Percentiles rank a stretch among this genome's conserved stretches.
Evolutionary conservation across 2,113 vertebrate species (phyloP).

Genomic region (Myrmecophaga tridactyla): DNA sequence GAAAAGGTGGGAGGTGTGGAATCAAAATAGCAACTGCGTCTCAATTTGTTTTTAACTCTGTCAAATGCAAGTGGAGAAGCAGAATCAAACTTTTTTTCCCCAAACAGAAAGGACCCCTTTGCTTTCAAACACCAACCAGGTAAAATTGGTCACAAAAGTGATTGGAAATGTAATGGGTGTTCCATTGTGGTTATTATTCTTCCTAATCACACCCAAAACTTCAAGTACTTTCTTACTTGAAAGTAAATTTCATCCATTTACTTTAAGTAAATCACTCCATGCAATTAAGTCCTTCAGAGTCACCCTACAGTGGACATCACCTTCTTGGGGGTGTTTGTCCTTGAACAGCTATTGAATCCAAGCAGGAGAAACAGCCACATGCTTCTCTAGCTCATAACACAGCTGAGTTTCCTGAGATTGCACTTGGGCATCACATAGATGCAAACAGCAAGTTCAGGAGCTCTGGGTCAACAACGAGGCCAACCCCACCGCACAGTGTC

Average conservation of each 20-base stretch:
- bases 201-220: constrained; percentile 7
- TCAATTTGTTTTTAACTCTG: constrained; percentile 11
- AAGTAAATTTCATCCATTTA: no score
- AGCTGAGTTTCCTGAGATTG: constrained; percentile 14
- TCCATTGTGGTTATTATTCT: neutral
- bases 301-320: neutral
- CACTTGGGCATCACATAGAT: neutral
- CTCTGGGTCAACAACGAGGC: neutral
- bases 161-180: neutral
- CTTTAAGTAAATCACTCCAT: constrained; percentile 27
- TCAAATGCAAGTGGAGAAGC: neutral
- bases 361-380: neutral
- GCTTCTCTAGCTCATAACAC: constrained; percentile 36
- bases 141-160: neutral
- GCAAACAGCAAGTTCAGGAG: neutral
- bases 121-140: constrained; percentile 21
- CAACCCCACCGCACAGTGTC: neutral
- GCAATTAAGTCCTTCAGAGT: neutral
- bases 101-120: constrained; percentile 42
- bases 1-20: neutral
- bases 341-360: neutral
- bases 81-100: constrained; percentile 27
- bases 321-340: neutral
- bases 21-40: constrained; percentile 32
- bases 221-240: constrained; percentile 15